Evolutionary conservation across 2,113 vertebrate species (phyloP).

Genomic region (Amblyopsis rosae): DNA sequence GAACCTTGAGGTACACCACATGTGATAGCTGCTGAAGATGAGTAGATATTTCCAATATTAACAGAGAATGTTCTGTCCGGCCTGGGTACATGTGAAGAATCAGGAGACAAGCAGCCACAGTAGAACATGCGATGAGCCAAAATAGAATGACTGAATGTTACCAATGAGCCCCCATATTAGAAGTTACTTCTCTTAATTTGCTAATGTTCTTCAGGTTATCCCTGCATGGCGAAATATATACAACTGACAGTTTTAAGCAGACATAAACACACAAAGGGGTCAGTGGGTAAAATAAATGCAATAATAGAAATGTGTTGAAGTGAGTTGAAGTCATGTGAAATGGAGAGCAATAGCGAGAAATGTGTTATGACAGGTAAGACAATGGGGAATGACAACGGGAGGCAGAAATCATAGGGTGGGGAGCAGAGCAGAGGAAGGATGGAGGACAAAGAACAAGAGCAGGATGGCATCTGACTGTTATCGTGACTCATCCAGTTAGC

Average conservation of each 20-base stretch:
- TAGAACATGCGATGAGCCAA: conserved; percentile 15
- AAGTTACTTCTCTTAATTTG: conserved; percentile 3
- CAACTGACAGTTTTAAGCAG: too few relatives aligned
- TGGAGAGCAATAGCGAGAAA: conserved; percentile 1
- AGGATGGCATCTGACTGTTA: not conserved
- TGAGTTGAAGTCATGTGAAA: not conserved
- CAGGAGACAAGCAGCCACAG: conserved; percentile 15
- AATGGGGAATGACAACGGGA: not conserved
- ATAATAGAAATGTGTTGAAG: not conserved
- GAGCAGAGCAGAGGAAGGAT: not conserved
- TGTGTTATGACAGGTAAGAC: conserved; percentile 14
- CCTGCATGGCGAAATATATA: too few relatives aligned
- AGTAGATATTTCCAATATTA: too few relatives aligned
- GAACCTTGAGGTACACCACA: too few relatives aligned
- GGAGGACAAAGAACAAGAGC: not conserved
- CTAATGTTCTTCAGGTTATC: not conserved
- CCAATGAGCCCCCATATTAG: conserved; percentile 3
- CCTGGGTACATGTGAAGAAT: not conserved
- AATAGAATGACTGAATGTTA: conserved; percentile 8
- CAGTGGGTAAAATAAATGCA: too few relatives aligned
- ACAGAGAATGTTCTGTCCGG: too few relatives aligned
- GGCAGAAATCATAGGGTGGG: not conserved
- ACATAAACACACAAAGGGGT: too few relatives aligned
- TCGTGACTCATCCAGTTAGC: conserved; percentile 22
- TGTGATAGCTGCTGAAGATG: too few relatives aligned